Percentiles rank a stretch among this genome's conserved stretches.
Conservation (phyloP, 2,888 invertebrate genomes). For the Adela reaumurella region DNA sequence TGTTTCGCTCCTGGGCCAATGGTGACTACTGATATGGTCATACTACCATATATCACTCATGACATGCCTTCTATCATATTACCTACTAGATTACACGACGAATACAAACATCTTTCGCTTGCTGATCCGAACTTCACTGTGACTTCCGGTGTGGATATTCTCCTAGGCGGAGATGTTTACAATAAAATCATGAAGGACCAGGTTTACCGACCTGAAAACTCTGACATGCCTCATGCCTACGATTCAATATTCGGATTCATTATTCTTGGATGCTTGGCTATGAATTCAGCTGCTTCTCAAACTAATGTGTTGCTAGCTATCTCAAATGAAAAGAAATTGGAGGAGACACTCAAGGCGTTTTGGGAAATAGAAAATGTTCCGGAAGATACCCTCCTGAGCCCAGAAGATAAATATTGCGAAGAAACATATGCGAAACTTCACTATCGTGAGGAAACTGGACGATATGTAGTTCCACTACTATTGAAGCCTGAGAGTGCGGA, state of each 20-base stretch:
- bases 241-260: slow-evolving; percentile 7
- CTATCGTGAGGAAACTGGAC: slow-evolving; percentile 2
- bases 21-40: background rate
- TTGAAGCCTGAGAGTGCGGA: slow-evolving; percentile 1
- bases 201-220: background rate
- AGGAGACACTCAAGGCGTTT: slow-evolving; percentile 4
- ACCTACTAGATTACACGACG: background rate
- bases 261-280: slow-evolving; percentile 3
- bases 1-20: background rate
- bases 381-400: background rate
- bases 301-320: background rate
- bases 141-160: background rate
- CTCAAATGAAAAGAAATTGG: background rate
- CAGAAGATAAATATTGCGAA: slow-evolving; percentile 4
- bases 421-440: slow-evolving; percentile 1
- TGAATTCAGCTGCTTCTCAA: background rate
- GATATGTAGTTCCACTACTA: slow-evolving; percentile 6
- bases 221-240: slow-evolving; percentile 4
- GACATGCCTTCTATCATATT: background rate
- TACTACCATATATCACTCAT: background rate
- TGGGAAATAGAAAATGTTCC: slow-evolving; percentile 9
- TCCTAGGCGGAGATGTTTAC: background rate
- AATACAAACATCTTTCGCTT: background rate
- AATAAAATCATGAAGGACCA: background rate
- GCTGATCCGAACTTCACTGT: background rate